Conservation (phyloP, 2,797 vertebrate genomes). For the Dermochelys coriacea region DNA sequence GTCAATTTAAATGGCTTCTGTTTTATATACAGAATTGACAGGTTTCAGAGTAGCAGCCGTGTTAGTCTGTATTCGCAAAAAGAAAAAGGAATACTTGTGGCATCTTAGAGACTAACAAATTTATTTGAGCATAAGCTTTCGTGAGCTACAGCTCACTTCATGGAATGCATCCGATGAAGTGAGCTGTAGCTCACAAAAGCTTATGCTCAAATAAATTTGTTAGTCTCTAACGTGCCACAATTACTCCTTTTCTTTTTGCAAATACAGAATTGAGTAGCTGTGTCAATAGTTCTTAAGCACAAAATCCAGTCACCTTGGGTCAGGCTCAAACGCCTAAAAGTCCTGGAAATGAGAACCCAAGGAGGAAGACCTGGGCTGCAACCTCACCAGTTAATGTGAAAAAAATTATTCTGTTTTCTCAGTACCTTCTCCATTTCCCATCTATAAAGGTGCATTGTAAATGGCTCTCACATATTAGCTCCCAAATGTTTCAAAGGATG, state of each 20-base stretch:
- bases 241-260: too few species aligned
- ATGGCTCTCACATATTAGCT: background rate
- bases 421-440: background rate
- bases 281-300: constrained; percentile 11
- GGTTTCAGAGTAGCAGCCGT: too few species aligned
- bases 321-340: constrained; percentile 59
- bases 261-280: background rate
- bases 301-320: constrained; percentile 47
- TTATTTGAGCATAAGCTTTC: too few species aligned
- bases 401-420: background rate
- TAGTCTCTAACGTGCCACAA: too few species aligned
- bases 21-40: background rate
- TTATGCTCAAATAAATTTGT: too few species aligned
- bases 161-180: too few species aligned
- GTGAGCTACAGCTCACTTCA: too few species aligned
- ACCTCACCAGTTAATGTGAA: background rate
- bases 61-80: too few species aligned
- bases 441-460: background rate
- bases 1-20: constrained; percentile 49
- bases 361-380: constrained; percentile 45
- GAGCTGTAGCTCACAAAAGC: too few species aligned
- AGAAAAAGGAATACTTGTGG: too few species aligned
- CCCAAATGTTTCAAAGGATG: constrained; percentile 53
- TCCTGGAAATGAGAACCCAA: constrained; percentile 33
- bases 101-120: too few species aligned